Conservation (phyloP, 2,113 vertebrate species). For the Martes martes region DNA sequence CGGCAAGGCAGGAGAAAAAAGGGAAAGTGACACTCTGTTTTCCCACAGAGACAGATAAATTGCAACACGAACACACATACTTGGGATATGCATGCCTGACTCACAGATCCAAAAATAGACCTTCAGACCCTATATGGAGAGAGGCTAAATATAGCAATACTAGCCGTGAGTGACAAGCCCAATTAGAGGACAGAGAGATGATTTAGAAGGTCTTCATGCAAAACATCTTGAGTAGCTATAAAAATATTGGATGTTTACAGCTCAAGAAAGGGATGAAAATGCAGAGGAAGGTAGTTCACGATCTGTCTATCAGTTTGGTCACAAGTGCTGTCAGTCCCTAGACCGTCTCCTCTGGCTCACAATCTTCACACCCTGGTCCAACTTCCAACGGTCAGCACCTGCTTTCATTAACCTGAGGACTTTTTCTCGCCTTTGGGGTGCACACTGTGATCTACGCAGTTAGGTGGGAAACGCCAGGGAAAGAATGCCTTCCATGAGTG, state of each 20-base stretch:
- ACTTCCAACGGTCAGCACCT: background rate
- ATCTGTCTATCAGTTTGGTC: background rate
- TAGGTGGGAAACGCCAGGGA: background rate
- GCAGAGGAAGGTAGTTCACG: background rate
- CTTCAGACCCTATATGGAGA: background rate
- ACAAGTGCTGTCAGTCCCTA: background rate
- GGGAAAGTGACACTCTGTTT: background rate
- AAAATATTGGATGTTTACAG: constrained; percentile 9
- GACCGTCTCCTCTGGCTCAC: too few relatives aligned
- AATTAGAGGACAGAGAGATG: background rate
- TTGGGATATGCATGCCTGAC: background rate
- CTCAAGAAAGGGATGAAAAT: background rate
- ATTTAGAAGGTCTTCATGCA: background rate
- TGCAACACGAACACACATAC: background rate
- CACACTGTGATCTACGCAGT: background rate
- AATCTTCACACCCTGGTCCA: background rate
- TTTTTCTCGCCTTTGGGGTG: background rate
- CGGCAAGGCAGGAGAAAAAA: background rate
- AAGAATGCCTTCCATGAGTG: background rate
- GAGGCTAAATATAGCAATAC: constrained; percentile 2
- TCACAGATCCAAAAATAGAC: constrained; percentile 42
- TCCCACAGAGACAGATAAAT: background rate
- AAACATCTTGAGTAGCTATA: background rate
- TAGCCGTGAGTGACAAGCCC: constrained; percentile 30
- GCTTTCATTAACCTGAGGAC: background rate